Evolutionary conservation across 2,797 vertebrate genomes (phyloP), one percentile per base, ranked within the genome.

Genomic region (Setipinna tenuifilis): DNA sequence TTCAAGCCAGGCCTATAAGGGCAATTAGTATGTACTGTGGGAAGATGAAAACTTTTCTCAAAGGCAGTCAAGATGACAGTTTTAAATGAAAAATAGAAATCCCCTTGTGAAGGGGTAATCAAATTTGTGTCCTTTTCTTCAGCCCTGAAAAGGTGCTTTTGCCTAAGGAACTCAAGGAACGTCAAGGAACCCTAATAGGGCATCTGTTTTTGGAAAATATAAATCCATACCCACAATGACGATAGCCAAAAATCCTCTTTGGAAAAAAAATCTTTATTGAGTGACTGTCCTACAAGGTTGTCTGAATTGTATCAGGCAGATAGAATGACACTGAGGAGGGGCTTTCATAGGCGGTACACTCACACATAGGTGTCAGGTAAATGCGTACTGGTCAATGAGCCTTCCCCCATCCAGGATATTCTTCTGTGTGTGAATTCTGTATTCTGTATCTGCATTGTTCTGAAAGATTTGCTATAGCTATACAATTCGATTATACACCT

Each of bases 21-120:
- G 95, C 95, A 96, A 96, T 96, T 96, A 96, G 94, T 92, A 95
- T 94, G 94, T 94, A 95, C 95, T 95, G 94, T 95, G 91, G 90
- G 91, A 91, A 93, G 95, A 94, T 95, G 93, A 94, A 95, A 96
- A 96, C 95, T 96, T 96, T 96, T 92, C 88, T 95, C 93, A 82
- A 91, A 95, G 92, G 92, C 91, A 87, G 90, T 90, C 92, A 95
- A 94, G 94, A 95, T 93, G 91, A 89, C 87, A 89, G 89, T 92
- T 89, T 91, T 85, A 44, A 82, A 89, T 90, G 85, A 90, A 85
- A 88, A 94, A 93, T 93, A 91, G 89, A 95, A 95, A 95, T 94
- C 93, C 35, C 94, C 96, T 96, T 95, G 95, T 54, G 93, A 94
- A 92, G 93, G 95, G 94, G 93, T 93, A 94, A 95, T 87, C 88